phyloP scores from a whole-genome alignment of 2,113 vertebrate genomes.

The Toxostoma redivivum region DNA sequence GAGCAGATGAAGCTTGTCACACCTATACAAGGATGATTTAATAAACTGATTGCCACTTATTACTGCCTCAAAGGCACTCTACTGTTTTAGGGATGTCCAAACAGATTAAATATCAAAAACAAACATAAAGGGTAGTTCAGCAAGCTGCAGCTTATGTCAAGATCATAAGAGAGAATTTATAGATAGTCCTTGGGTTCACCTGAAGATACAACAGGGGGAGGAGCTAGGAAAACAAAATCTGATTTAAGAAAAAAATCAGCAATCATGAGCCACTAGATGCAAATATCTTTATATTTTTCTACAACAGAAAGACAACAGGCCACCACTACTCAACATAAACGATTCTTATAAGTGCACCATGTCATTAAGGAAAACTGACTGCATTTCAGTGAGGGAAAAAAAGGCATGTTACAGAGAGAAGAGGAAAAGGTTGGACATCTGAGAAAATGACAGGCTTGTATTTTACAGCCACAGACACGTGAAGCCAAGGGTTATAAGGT shows the following conservation, averaged over 20 bases:
- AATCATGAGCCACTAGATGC: background rate
- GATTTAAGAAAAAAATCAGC: background rate
- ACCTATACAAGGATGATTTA: conserved; percentile 39
- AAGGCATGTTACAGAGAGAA: fast-evolving
- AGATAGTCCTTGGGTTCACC: background rate
- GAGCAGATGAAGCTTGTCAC: conserved; percentile 36
- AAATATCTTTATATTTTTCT: background rate
- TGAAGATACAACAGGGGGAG: background rate
- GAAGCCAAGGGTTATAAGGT: background rate
- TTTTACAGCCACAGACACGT: background rate
- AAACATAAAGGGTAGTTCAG: conserved; percentile 2
- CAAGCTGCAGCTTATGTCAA: conserved; percentile 17
- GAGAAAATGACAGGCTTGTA: background rate
- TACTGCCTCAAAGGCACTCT: background rate
- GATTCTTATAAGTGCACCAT: background rate
- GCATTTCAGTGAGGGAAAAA: background rate
- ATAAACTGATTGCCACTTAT: conserved; percentile 52
- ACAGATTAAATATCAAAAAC: conserved; percentile 59
- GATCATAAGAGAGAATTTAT: conserved; percentile 43
- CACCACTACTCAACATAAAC: background rate
- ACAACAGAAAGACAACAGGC: background rate
- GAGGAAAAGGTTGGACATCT: background rate
- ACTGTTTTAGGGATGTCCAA: conserved; percentile 45
- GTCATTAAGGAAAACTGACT: background rate
- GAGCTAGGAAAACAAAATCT: background rate